These are phyloP conservation scores for Hippolais icterina DNA, from an alignment of 2,113 vertebrate species.

Conservation along the genomic window DNA sequence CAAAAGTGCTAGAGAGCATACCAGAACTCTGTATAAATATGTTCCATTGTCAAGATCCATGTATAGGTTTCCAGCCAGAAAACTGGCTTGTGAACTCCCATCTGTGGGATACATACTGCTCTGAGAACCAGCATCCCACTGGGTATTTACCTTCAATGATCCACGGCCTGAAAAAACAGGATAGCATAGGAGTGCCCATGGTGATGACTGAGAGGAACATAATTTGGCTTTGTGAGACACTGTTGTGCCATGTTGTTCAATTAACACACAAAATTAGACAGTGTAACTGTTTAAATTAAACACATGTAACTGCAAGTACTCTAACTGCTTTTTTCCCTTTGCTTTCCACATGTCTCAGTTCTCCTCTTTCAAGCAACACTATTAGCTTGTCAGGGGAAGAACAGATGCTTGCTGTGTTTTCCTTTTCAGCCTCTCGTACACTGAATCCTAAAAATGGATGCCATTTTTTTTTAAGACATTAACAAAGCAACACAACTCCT, in stretches of 20 bases:
- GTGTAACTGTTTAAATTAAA: too few relatives aligned
- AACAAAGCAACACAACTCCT: constrained; percentile 34
- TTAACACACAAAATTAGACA: background rate
- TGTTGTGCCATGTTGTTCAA: background rate
- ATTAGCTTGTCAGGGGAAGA: background rate
- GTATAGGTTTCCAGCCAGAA: constrained; percentile 48
- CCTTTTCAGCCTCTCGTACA: constrained; percentile 19
- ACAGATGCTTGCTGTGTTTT: constrained; percentile 34
- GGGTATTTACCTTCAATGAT: background rate
- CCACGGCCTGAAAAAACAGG: background rate
- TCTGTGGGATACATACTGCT: constrained; percentile 9
- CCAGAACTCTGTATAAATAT: constrained; percentile 53
- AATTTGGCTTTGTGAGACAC: background rate
- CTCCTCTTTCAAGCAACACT: background rate
- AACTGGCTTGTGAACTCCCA: constrained; percentile 27
- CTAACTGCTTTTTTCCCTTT: background rate
- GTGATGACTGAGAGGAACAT: background rate
- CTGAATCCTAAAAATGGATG: constrained; percentile 40
- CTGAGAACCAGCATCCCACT: constrained; percentile 1
- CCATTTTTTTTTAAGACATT: background rate
- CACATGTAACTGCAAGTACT: background rate
- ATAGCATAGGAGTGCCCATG: background rate
- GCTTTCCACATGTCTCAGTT: background rate
- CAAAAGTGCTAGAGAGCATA: constrained; percentile 23
- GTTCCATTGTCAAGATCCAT: constrained; percentile 52